phyloP scores from a whole-genome alignment of 2,888 invertebrate species.

The Caenorhabditis sulstoni region DNA sequence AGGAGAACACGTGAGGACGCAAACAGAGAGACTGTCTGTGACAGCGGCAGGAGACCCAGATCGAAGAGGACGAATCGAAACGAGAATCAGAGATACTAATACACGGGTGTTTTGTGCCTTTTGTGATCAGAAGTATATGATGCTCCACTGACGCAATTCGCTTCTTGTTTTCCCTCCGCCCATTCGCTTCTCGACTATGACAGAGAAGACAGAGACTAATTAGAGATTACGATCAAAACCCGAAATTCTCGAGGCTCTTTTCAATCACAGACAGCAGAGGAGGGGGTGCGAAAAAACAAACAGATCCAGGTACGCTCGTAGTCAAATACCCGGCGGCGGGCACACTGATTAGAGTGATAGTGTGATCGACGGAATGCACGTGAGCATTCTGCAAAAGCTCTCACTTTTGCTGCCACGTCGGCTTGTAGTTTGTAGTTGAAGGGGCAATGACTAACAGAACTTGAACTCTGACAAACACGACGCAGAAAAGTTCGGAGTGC shows the following conservation, averaged over 20 bases:
- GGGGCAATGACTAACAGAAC: conserved; percentile 12
- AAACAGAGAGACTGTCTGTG: conserved; percentile 19
- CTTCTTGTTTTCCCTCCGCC: too few species aligned
- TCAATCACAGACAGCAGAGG: too few species aligned
- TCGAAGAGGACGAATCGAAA: conserved; percentile 5
- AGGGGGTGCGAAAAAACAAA: conserved; percentile 16
- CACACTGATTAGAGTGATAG: conserved; percentile 43
- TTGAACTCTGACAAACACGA: conserved; percentile 2
- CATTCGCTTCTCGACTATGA: too few species aligned
- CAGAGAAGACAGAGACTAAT: too few species aligned
- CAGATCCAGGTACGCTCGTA: conserved; percentile 24
- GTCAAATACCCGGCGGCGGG: conserved; percentile 22
- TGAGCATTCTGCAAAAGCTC: neutral
- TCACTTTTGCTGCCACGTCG: conserved; percentile 20
- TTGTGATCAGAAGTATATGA: conserved; percentile 9
- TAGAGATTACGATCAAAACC: too few species aligned
- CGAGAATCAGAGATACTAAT: neutral
- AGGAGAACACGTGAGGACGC: conserved; percentile 47
- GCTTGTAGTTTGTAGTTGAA: conserved; percentile 37
- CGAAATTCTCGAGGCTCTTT: too few species aligned
- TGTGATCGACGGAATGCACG: conserved; percentile 27
- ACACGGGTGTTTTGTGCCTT: conserved; percentile 28
- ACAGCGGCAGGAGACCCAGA: conserved; percentile 9
- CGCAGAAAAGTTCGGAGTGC: conserved; percentile 17
- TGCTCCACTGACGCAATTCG: neutral